Base-by-base conservation (phyloP, 1,140 invertebrate species). In the Bombus sylvicola region DNA sequence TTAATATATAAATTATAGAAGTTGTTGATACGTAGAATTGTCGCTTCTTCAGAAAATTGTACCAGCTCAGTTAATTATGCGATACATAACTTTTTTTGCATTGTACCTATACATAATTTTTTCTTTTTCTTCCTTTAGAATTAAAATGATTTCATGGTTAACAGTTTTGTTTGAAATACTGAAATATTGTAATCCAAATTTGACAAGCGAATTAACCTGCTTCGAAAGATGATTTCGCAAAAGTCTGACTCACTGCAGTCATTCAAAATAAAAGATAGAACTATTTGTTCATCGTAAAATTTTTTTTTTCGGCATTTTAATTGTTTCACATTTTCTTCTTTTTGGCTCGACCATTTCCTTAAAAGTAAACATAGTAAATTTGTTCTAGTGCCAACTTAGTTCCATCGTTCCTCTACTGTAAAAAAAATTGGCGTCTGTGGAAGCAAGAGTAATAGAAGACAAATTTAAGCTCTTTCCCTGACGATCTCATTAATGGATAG, bases 401-500 rank as follows among this genome's bases (percentile, higher is more conserved):
- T 37, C 25, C 6, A 13, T 18, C 57, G 37, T 71, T 57, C 12
- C 28, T 34, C 9, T 31, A 31, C 69, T 3, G 22, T 37, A 37
- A 69, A 37, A 41, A 64, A 53, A 53, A 22, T 13, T 41, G 13
- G 2, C 25, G n/a, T 34, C 34, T 2, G 8, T 47, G 47, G 15
- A 22, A 8, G 75, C 28, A 37, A 53, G 53, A 64, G 25, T 64
- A 64, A 53, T 13, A 64, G 22, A 82, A 82, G 57, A 47, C 74
- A 47, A 64, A 43, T 73, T 62, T n/a, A 31, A 41, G 53, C 69
- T 81, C 22, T 47, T 68, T 18, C 41, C 37, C 37, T 5, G 1
- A 31, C 34, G 34, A 72, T 81, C 68, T 72, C 79, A 59, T 72
- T 59, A 59, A 81, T 53, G 34, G 28, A 37, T 62, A 62, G 39